Conservation (phyloP, 2,797 vertebrate genomes). For the Sebastes taczanowskii region DNA sequence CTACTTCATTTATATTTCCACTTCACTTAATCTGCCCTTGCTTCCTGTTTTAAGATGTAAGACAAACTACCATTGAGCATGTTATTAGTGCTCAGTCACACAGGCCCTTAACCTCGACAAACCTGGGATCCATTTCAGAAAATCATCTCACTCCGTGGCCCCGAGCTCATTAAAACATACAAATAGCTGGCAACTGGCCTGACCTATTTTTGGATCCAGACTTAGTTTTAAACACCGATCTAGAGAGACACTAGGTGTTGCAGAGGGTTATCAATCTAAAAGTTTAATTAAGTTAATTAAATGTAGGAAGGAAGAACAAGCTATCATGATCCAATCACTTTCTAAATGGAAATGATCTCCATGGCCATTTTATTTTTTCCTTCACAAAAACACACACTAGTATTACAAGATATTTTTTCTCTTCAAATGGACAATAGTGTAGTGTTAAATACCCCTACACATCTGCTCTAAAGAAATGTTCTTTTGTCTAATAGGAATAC, state of each 20-base stretch:
- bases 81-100: background rate
- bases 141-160: constrained; percentile 11
- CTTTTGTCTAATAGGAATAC: background rate
- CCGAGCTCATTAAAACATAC: constrained; percentile 33
- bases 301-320: background rate
- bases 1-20: constrained; percentile 11
- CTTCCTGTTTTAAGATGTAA: background rate
- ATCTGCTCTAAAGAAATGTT: background rate
- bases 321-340: background rate
- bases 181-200: constrained; percentile 22
- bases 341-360: background rate
- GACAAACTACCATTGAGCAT: background rate
- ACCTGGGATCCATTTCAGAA: constrained; percentile 8
- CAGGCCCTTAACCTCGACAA: background rate
- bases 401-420: background rate
- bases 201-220: constrained; percentile 12
- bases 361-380: background rate
- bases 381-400: background rate
- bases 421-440: background rate
- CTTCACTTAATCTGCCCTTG: background rate
- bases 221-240: constrained; percentile 24
- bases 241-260: constrained; percentile 7
- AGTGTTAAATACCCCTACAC: background rate
- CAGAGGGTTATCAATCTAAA: background rate
- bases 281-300: constrained; percentile 17